These are phyloP conservation scores for Abrostola triplasia DNA, from an alignment of 2,888 invertebrate species.

Conservation along the genomic window DNA sequence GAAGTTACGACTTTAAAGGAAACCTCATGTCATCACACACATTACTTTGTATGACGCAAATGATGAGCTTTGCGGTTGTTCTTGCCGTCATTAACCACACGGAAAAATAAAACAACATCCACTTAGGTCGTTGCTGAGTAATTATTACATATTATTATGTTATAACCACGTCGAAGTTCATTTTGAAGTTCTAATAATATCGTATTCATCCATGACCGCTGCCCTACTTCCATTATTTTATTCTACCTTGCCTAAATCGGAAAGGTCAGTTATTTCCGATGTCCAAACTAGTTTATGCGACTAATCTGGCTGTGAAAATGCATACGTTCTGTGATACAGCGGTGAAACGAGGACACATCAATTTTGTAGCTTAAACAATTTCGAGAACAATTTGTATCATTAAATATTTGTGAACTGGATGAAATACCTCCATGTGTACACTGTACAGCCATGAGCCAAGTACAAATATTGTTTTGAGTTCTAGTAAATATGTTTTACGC, in stretches of 20 bases:
- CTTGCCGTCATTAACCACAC: conserved; percentile 41
- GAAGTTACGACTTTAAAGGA: background rate
- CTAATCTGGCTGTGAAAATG: conserved; percentile 30
- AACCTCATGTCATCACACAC: background rate
- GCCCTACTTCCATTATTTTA: conserved; percentile 16
- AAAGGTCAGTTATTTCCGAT: conserved; percentile 32
- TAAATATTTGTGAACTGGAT: conserved; percentile 10
- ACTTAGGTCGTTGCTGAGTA: conserved; percentile 33
- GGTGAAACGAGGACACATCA: conserved; percentile 36
- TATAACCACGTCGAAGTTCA: conserved; percentile 21
- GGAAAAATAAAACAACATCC: conserved; percentile 34
- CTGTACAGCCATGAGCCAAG: background rate
- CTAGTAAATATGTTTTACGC: background rate
- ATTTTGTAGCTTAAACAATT: conserved; percentile 24
- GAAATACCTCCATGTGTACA: conserved; percentile 4
- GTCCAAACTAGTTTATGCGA: conserved; percentile 28
- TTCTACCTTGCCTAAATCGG: conserved; percentile 15
- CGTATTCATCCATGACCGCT: conserved; percentile 3
- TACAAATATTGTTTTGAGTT: background rate
- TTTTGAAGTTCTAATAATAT: background rate
- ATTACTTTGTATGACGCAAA: conserved; percentile 33
- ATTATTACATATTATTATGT: conserved; percentile 19
- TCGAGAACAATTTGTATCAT: conserved; percentile 17
- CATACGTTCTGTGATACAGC: conserved; percentile 30
- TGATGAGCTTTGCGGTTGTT: conserved; percentile 45